Evolutionary conservation across 2,888 invertebrate genomes (phyloP), one percentile per base, ranked within the genome.

Genomic region (Dastarcus helophoroides): DNA sequence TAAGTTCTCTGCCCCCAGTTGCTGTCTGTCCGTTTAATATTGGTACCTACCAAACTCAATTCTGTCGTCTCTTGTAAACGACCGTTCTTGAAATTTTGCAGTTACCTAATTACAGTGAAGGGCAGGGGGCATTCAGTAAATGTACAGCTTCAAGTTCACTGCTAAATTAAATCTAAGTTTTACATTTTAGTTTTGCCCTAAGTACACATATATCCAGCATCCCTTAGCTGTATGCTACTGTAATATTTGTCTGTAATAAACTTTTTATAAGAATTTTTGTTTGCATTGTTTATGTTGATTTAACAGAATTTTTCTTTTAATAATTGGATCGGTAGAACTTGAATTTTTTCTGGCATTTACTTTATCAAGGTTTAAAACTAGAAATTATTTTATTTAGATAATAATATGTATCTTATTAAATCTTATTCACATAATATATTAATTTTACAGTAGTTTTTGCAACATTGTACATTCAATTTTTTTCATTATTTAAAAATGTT

Each of bases 1-100:
- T 43, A 38, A 41, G 25, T 16, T 12, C 47, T 36, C 29, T 43
- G 40, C 40, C 48, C 40, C 42, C 44, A 33, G 43, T 44, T 35
- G 41, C 51, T 45, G 50, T 46, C 42, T 54, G 52, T 44, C 53
- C 53, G 33, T 39, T 54, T 33, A 50, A 46, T 42, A 48, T 54
- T 38, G 53, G 53, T 38, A 47, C 50, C 39, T 55, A 51, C 47
- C 51, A 50, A 41, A 48, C 49, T 36, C 29, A 23, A n/a, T 22
- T 9, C 19, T 28, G 29, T 10, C 10, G 7, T 7, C 10, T 7
- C 7, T 8, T 11, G 24, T 23, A 10, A 23, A 19, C n/a, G 19
- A 14, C 6, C 4, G n/a, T 11, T 9, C 8, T 4, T 10, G 16
- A 9, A 10, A 2, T 2, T 11, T 31, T 30, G 22, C 27, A 35